Evolutionary conservation across 1,140 invertebrate genomes (phyloP), one percentile per base, ranked within the genome.

Genomic region (Hyposmocoma kahamanoa): DNA sequence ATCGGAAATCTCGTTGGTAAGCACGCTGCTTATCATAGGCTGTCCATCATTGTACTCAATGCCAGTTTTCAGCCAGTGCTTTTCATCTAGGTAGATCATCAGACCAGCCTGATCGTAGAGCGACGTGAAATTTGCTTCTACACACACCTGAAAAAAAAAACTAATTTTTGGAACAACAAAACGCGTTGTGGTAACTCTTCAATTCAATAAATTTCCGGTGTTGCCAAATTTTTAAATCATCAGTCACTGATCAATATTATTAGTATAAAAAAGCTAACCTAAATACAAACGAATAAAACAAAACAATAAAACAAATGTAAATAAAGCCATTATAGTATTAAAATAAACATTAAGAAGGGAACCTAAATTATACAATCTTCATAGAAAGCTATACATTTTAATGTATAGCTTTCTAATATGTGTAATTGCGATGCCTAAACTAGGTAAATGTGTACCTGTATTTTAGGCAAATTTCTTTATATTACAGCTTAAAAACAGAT

Each of bases 31-130:
- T 5, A 81, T 76, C 74, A 76, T 76, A 0, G 77, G 65, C 18
- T 70, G 72, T 0, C 67, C 77, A 18, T 77, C 74, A 26, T 75
- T 81, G 43, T 65, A 78, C 45, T 81, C 77, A 1, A 81, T 75
- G 9, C 77, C 77, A 0, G 74, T 49, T 26, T 81, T 81, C 6
- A 81, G 34, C 77, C 77, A 81, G 20, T 69, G 67, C 15, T 65
- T 68, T 9, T 76, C 67, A 26, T 81, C 71, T 4, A 63, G 6
- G 22, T 72, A 76, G 13, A 81, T 54, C 71, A 78, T 81, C 0
- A 81, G 42, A 8, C 74, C 77, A 10, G 77, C 74, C 51, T 81
- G 74, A 21, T 78, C 77, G 39, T 81, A 81, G 1, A 74, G 20
- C 5, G 59, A 56, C n/a, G 50, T 55, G 42, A 71, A 78, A 21